A percentile compares a stretch with the other conserved stretches of the same genome.
Evolutionary conservation across 2,797 vertebrate species (phyloP).

Genomic region (Sebastes cheni): DNA sequence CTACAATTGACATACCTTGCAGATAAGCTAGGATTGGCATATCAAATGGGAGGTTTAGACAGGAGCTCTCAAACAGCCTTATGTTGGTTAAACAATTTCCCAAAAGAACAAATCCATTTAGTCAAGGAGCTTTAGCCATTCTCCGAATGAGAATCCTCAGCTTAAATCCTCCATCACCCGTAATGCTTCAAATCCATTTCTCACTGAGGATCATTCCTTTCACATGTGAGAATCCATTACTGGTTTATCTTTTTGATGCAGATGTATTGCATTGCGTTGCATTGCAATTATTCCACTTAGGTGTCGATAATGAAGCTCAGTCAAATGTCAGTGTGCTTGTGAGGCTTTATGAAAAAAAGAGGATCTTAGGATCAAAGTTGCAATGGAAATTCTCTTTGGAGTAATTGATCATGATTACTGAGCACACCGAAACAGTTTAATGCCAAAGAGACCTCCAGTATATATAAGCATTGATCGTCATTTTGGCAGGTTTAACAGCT

Average conservation of each 20-base stretch:
- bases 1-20: background rate
- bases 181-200: conserved; percentile 30
- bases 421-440: background rate
- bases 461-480: background rate
- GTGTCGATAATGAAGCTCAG: background rate
- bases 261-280: background rate
- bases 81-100: conserved; percentile 16
- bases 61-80: conserved; percentile 8
- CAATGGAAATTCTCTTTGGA: background rate
- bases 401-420: background rate
- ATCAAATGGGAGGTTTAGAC: background rate
- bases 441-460: background rate
- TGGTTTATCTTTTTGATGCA: background rate
- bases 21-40: background rate
- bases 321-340: background rate
- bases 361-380: background rate
- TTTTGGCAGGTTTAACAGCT: background rate
- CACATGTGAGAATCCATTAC: conserved; percentile 1
- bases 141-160: conserved; percentile 24
- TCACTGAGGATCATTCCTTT: conserved; percentile 4
- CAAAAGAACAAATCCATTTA: conserved; percentile 54
- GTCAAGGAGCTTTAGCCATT: conserved; percentile 37
- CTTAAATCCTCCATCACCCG: conserved; percentile 19
- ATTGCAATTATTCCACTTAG: background rate
- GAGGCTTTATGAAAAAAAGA: background rate